Base-by-base conservation (phyloP, 2,888 invertebrate genomes). In the Endotricha flammealis region DNA sequence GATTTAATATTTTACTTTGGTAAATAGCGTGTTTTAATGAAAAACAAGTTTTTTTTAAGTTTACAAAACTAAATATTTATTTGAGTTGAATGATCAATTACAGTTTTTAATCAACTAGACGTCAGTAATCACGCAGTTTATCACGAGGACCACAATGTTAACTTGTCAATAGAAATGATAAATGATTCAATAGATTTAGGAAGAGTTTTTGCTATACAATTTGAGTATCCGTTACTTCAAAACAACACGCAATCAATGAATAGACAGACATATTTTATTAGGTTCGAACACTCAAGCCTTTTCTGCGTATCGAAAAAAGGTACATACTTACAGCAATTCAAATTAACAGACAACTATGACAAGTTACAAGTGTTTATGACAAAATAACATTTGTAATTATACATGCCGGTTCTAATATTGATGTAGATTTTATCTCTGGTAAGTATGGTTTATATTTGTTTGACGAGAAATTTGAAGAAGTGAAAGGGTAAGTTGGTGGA, bases 311-410 rank as follows among this genome's bases (percentile, higher is more conserved):
- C 64, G 63, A 66, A 65, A 57, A 62, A 57, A 67, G 62, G 62
- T 64, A 64, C 47, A 46, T 66, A 64, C 47, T 46, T 66, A 64
- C 58, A 63, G 73, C 74, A 69, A 63, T 64, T 68, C 68, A 77
- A 80, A 82, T 82, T 82, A 80, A 81, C 80, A 80, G 80, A 82
- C 81, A 77, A 72, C 73, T 79, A 75, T 79, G 82, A 82, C 83
- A 81, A 72, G 72, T 71, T 65, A 81, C 81, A 82, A 82, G 81
- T 80, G 74, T 56, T 65, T 59, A 57, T 41, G 42, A 64, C 75
- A 70, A 69, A 37, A 8, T 47, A 50, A 39, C 36, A 14, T 35
- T 50, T 56, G 43, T 50, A 35, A 36, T 39, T 46, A 31, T 32
- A 17, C 31, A 29, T 32, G 29, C 7, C 29, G 28, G 27, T 25